These are phyloP conservation scores for Ciconia nigra DNA, from an alignment of 2,797 vertebrate species.

Conservation along the genomic window DNA sequence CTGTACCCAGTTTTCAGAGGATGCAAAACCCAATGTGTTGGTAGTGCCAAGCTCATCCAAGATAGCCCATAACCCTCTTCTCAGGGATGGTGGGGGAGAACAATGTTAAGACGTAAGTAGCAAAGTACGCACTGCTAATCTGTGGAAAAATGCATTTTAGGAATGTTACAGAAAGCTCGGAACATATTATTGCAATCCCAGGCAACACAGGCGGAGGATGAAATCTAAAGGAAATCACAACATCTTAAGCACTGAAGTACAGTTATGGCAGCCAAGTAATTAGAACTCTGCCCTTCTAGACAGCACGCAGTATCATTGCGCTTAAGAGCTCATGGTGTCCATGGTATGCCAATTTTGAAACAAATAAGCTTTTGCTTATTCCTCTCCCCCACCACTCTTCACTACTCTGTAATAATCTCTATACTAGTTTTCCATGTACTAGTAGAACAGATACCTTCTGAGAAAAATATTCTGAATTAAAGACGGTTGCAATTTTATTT, in stretches of 20 bases:
- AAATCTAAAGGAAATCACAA: background rate
- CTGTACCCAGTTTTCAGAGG: background rate
- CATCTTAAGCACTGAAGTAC: background rate
- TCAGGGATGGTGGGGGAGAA: background rate
- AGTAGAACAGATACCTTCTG: background rate
- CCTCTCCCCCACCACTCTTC: background rate
- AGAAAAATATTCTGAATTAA: background rate
- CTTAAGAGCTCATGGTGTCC: background rate
- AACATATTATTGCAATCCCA: background rate
- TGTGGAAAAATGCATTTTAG: background rate
- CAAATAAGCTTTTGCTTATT: background rate
- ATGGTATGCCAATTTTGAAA: background rate
- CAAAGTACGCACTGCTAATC: background rate
- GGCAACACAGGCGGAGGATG: background rate
- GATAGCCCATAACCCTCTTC: background rate
- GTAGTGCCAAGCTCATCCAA: background rate
- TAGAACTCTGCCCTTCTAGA: background rate
- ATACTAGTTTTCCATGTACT: background rate
- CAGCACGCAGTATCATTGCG: fast-evolving
- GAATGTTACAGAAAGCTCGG: background rate
- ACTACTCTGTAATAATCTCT: background rate
- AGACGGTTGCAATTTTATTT: background rate
- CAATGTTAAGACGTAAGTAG: background rate
- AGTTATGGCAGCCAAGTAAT: background rate
- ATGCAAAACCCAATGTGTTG: background rate